Percentiles rank a stretch among this genome's conserved stretches.
These are phyloP conservation scores for Limosa lapponica DNA, from an alignment of 2,797 vertebrate genomes.

Conservation along the genomic window DNA sequence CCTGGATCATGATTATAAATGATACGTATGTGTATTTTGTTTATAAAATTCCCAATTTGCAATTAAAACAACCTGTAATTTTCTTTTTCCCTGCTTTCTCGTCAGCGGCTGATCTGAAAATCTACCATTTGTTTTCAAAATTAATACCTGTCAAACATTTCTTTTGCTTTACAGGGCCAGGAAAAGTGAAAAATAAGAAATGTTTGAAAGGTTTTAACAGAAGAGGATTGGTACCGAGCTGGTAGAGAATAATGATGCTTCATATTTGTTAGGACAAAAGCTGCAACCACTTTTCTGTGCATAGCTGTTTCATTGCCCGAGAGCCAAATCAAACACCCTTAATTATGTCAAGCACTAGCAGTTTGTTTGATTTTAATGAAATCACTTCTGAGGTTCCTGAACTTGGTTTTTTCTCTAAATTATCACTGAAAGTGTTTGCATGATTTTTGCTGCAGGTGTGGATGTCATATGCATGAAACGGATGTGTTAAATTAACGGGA, in stretches of 20 bases:
- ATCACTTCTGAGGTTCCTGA: background rate
- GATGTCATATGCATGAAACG: background rate
- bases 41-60: constrained; percentile 74
- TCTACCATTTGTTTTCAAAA: constrained; percentile 65
- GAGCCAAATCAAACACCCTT: constrained; percentile 36
- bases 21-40: constrained; percentile 68
- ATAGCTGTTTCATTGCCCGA: background rate
- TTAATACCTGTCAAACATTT: constrained; percentile 77
- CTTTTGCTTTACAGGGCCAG: background rate
- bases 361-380: constrained; percentile 42
- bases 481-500: background rate
- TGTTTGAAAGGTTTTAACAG: constrained; percentile 46
- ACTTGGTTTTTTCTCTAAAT: constrained; percentile 8
- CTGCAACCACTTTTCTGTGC: constrained; percentile 34
- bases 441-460: background rate
- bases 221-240: background rate
- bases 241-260: constrained; percentile 4
- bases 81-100: constrained; percentile 2
- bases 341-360: background rate
- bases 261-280: constrained; percentile 8
- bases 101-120: constrained; percentile 44
- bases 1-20: constrained; percentile 71
- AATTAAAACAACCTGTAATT: constrained; percentile 76
- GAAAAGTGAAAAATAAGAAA: constrained; percentile 6
- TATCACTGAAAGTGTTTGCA: background rate